Percentiles rank a stretch among this genome's conserved stretches.
phyloP scores from a whole-genome alignment of 2,797 vertebrate species.

The Myotis pilosus region DNA sequence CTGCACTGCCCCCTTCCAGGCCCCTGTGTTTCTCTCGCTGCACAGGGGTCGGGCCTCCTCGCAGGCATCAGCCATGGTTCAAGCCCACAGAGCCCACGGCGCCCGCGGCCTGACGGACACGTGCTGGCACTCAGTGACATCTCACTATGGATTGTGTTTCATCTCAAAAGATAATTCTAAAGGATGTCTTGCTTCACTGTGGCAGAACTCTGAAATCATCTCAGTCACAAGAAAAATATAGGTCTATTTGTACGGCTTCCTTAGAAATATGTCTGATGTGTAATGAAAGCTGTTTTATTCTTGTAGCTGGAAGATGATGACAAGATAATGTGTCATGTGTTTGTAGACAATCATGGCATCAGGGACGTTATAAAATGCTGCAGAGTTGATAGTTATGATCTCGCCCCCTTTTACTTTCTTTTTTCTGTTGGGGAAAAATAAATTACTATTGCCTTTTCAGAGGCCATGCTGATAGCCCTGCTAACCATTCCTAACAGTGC shows the following conservation, averaged over 20 bases:
- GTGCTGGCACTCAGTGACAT: neutral
- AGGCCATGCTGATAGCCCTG: neutral
- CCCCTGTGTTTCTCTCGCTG: neutral
- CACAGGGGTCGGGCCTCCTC: neutral
- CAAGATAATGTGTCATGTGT: conserved; percentile 35
- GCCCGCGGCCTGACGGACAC: neutral
- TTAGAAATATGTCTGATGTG: conserved; percentile 45
- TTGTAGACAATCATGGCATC: conserved; percentile 43
- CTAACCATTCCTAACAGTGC: neutral
- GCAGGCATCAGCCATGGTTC: neutral
- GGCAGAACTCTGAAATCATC: conserved; percentile 12
- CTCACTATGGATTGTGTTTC: neutral
- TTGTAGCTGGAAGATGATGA: neutral
- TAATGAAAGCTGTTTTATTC: conserved; percentile 31
- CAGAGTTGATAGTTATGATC: conserved; percentile 11
- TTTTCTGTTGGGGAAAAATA: neutral
- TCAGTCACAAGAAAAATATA: conserved; percentile 5
- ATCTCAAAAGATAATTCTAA: conserved; percentile 36
- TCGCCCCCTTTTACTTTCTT: neutral
- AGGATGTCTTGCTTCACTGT: neutral
- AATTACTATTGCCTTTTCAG: neutral
- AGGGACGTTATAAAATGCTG: conserved; percentile 12
- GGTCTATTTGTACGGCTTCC: conserved; percentile 5
- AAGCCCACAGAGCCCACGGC: neutral
- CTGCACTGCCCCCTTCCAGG: neutral